These are phyloP conservation scores for Holocentrus rufus DNA, from an alignment of 2,797 vertebrate species.

Conservation along the genomic window DNA sequence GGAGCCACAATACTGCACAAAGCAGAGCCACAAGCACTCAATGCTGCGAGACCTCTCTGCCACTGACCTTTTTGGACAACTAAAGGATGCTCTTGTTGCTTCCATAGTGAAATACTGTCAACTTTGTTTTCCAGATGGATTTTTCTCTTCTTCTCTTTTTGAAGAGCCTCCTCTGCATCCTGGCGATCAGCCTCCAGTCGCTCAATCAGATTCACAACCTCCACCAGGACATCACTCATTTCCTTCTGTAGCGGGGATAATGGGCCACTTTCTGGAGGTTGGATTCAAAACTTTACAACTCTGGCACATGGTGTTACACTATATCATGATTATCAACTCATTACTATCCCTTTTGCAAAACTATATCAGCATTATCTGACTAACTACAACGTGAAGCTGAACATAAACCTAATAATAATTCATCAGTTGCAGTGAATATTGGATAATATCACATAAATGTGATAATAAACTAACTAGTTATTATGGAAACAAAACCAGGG, in stretches of 20 bases:
- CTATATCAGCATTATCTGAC: background rate
- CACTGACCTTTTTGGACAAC: slow-evolving; percentile 84
- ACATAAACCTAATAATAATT: background rate
- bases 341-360: background rate
- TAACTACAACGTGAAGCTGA: background rate
- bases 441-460: background rate
- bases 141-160: slow-evolving; percentile 79
- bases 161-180: slow-evolving; percentile 83
- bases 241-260: slow-evolving; percentile 79
- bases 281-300: slow-evolving; percentile 32
- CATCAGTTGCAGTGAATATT: background rate
- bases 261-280: slow-evolving; percentile 65
- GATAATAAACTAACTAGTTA: background rate
- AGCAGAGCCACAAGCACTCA: background rate
- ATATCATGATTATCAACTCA: slow-evolving; percentile 9
- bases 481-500: background rate
- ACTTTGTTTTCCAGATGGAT: slow-evolving; percentile 76
- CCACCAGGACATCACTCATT: slow-evolving; percentile 82
- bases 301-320: background rate
- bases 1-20: slow-evolving; percentile 25
- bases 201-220: slow-evolving; percentile 86
- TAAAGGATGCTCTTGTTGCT: slow-evolving; percentile 80
- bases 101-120: slow-evolving; percentile 83
- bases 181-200: slow-evolving; percentile 86
- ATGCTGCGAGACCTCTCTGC: slow-evolving; percentile 3